Base-by-base conservation (phyloP, 2,113 vertebrate species). In the Oryzias javanicus region DNA sequence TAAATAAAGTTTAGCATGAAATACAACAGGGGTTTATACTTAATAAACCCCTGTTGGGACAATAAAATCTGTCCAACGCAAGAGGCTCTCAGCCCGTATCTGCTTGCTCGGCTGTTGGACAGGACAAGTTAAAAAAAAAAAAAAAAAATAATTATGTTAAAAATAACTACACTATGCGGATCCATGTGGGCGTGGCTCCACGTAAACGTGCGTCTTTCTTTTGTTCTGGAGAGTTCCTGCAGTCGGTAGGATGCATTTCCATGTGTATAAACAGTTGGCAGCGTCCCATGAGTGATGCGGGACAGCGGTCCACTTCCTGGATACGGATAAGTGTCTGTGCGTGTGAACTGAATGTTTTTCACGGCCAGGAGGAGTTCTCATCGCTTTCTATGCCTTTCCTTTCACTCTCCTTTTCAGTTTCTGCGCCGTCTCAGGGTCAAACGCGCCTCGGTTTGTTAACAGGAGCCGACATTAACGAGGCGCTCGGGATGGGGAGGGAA, bases 381-480 rank as follows among this genome's bases (percentile, higher is more conserved):
- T 61, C 29, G 55, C 45, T 61, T 51, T 20, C 10, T 17, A 29
- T 45, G 20, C 18, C 40, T 8, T 18, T 29, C 27, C 51, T 42
- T 44, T 62, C 49, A 55, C 44, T 62, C 14, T 42, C n/a, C 35
- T 14, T 17, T 59, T 40, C 51, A 18, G 19, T 67, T 44, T 60
- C 25, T 44, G 44, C 70, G 50, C 56, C 25, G 25, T 55, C 52
- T 69, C 19, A 4, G 40, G 55, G 65, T 73, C 45, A 41, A 60
- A 62, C 48, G 55, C 69, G 61, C 53, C 45, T 61, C 48, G 42
- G 76, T 70, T 79, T 77, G 77, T 83, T 79, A 79, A 80, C 49
- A 71, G 74, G 75, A 57, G 29, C 51, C 57, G 67, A 72, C 63
- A 70, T 77, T 80, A 88, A 89, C 69, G 68, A 88, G 80, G 79